Conservation (phyloP, 2,888 invertebrate genomes). For the Apantesis nais region DNA sequence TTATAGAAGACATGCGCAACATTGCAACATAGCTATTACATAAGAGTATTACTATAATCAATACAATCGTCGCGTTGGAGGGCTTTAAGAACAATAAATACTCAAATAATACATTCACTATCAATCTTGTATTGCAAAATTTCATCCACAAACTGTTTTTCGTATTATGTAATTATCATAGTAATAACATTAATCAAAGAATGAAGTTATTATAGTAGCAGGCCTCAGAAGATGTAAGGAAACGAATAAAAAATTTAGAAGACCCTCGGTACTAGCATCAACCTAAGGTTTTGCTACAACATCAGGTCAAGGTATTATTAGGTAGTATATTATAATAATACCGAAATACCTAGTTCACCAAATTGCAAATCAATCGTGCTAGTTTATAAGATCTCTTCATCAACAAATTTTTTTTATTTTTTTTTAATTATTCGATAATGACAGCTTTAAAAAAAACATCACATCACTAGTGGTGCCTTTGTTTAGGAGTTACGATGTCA, state of each 20-base stretch:
- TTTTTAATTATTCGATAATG: not conserved
- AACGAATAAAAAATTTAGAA: not conserved
- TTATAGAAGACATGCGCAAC: slow-evolving; percentile 1
- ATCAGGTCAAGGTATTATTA: not conserved
- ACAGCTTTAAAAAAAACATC: not conserved
- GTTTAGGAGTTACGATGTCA: not conserved
- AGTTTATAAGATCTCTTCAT: too few relatives aligned
- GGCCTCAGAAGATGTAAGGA: not conserved
- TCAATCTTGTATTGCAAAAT: slow-evolving; percentile 6
- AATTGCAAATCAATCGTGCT: not conserved
- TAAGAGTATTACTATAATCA: slow-evolving; percentile 9
- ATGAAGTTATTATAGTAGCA: not conserved
- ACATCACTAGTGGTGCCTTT: not conserved
- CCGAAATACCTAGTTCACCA: not conserved
- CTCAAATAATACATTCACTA: not conserved
- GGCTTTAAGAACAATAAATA: slow-evolving; percentile 5
- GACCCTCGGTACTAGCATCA: not conserved
- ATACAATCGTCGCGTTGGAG: not conserved
- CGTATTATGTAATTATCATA: not conserved
- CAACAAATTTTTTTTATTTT: not conserved
- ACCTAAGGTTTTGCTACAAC: not conserved
- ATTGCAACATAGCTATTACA: slow-evolving; percentile 7
- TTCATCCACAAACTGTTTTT: not conserved
- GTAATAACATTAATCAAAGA: not conserved
- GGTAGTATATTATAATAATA: too few relatives aligned